Conservation (phyloP, 2,797 vertebrate genomes). For the Onychomys torridus region DNA sequence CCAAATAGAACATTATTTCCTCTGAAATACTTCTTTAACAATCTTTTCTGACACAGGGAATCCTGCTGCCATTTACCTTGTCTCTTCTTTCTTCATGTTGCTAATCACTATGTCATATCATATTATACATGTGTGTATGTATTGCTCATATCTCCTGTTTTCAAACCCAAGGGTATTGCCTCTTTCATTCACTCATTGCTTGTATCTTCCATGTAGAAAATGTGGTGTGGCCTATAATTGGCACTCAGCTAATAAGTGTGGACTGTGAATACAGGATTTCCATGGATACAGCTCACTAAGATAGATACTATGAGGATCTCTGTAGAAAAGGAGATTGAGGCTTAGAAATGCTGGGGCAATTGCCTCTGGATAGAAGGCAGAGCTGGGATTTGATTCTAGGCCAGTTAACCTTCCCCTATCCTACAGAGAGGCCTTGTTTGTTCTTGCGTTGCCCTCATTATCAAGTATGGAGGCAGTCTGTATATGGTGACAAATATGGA, state of each 20-base stretch:
- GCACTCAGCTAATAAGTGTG: background rate
- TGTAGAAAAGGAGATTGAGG: constrained; percentile 8
- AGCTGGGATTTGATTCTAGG: background rate
- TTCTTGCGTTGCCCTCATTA: background rate
- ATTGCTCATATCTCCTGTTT: background rate
- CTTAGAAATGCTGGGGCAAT: background rate
- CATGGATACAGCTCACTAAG: background rate
- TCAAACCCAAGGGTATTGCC: background rate
- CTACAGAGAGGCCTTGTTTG: background rate
- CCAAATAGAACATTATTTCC: background rate
- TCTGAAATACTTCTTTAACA: background rate
- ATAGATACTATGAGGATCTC: background rate
- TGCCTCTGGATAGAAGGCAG: background rate
- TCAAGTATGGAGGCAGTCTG: background rate
- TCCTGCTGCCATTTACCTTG: background rate
- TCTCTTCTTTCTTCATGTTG: background rate
- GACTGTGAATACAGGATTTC: constrained; percentile 16
- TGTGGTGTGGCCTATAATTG: background rate
- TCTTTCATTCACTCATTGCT: background rate
- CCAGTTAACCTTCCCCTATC: background rate
- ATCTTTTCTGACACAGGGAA: background rate
- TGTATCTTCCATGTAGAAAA: background rate
- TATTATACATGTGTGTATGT: background rate
- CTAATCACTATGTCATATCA: background rate
- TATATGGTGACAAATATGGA: background rate